Conservation (phyloP, 2,888 invertebrate species). For the Euclidia mi region DNA sequence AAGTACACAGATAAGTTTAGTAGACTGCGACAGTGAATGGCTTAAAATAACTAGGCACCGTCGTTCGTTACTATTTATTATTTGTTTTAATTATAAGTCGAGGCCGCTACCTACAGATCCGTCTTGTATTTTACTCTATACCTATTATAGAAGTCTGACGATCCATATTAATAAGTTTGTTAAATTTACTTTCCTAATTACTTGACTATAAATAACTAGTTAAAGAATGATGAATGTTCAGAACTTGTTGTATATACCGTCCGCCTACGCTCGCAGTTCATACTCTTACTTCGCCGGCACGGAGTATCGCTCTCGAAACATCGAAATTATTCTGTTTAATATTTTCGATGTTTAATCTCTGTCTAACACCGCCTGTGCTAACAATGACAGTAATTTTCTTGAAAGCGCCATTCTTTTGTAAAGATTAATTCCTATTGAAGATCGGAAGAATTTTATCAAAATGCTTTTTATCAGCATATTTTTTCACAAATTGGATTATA, state of each 20-base stretch:
- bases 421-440: conserved; percentile 65
- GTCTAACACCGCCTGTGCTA: conserved; percentile 44
- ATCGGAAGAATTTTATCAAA: conserved; percentile 54
- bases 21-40: no score
- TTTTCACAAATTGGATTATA: conserved; percentile 52
- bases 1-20: no score
- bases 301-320: not conserved
- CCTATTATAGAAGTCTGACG: no score
- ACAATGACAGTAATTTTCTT: conserved; percentile 73
- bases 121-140: no score
- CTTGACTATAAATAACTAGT: no score
- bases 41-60: no score
- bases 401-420: conserved; percentile 64
- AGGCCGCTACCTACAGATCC: no score
- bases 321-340: conserved; percentile 30
- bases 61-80: no score
- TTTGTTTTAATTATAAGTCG: no score
- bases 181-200: no score
- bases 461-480: conserved; percentile 51
- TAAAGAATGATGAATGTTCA: no score
- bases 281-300: not conserved
- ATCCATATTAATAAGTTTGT: no score
- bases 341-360: conserved; percentile 41
- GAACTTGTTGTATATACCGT: not conserved
- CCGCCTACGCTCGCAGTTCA: not conserved